Base-by-base conservation (phyloP, 1,140 invertebrate genomes). In the Scaptodrosophila lebanonensis region DNA sequence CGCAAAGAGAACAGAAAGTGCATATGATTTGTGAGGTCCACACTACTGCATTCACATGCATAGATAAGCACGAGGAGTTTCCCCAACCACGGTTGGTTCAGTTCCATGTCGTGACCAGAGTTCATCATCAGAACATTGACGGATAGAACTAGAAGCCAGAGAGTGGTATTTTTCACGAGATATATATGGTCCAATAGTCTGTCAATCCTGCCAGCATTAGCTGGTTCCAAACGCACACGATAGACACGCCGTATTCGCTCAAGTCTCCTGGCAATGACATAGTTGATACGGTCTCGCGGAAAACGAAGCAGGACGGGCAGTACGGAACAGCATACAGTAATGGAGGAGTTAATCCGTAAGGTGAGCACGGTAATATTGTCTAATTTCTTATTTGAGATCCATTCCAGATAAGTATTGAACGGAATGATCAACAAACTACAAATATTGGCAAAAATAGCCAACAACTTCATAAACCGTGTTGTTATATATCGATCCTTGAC, bases 1-100 rank as follows among this genome's bases (percentile, higher is more conserved):
- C 25, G 52, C 59, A 52, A 62, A 15, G 12, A 57, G 32, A 57
- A 4, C 25, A 57, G 17, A 2, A 62, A 62, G 18, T 57, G 52
- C 18, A 47, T 6, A 1, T 62, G 59, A 12, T 57, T 62, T 1
- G 39, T 29, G 9, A 20, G 8, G 15, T 44, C 17, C 32, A 25
- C 30, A 0, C 44, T 25, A 3, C 47, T 44, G 13, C 36, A 3
- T 1, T 16, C 17, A 13, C 49, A 0, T 0, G 13, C 16, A 20
- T 39, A 18, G 29, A 57, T 1, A 2, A 44, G 2, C 4, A 44
- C 1, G 0, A 56, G 3, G 0, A 22, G 0, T 2, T 6, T 2
- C 2, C 20, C 11, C 11, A 9, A 0, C 3, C 15, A 7, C 0
- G 5, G 1, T 6, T n/a, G 18, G 0, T 2, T 0, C 1, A 12